Base-by-base conservation (phyloP, 2,888 invertebrate species). In the Xylocampa areola region DNA sequence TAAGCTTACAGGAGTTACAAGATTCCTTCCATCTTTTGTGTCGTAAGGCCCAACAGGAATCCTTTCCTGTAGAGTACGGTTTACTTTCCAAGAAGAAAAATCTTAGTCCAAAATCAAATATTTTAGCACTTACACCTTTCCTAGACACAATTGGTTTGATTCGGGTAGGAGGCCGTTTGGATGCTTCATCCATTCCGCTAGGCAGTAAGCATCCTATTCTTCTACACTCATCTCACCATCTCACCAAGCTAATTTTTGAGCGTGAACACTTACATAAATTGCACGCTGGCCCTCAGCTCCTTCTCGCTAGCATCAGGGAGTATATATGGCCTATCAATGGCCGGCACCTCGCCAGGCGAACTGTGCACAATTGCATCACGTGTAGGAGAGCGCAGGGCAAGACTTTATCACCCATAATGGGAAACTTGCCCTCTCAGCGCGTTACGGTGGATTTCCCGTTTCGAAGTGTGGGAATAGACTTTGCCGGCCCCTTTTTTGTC, bases 61-160 rank as follows among this genome's bases (percentile, higher is more conserved):
- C 40, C 1, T 40, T 40, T 16, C 16, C 40, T 14, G 10, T 27
- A 4, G 40, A 40, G 16, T 29, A 29, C 5, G 5, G 11, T 11
- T 3, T 29, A 2, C 5, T 29, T 2, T 4, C 2, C 2, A 29
- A 11, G 5, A 11, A n/a, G 2, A 11, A 11, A 29, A n/a, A n/a
- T 29, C 11, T n/a, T 2, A 29, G 29, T 11, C 2, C 11, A 4
- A 29, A n/a, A 5, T 29, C 29, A 1, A 29, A 2, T 3, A n/a
- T 29, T 29, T 11, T 73, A 37, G 49, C 68, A 1, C 16, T 68
- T 1, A 50, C 70, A 8, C 70, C 70, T 0, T 70, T 68, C 36
- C 7, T 73, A 6, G 65, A 67, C 4, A 25, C 50, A 1, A 11
- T 35, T 7, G 30, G 47, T 19, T 13, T 58, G 30, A 62, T 68